Evolutionary conservation across 2,888 invertebrate species (phyloP), one percentile per base, ranked within the genome.

Genomic region (Lasioglossum leucozonium): DNA sequence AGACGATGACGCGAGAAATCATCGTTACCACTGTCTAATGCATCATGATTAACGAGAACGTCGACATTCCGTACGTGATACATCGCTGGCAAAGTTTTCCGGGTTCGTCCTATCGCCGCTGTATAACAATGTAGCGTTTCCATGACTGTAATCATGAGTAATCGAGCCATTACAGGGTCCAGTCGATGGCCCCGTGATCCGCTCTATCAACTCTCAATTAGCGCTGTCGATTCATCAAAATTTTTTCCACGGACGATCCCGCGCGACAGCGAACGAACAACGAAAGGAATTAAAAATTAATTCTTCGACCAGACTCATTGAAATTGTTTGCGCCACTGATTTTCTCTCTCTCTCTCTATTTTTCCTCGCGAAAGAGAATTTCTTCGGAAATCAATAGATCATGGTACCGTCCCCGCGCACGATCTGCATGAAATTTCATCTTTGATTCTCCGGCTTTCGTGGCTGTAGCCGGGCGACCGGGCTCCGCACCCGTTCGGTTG

Each of bases 31-130:
- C 77, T 69, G 75, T 74, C 85, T 87, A 88, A 90, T 90, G 81
- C 84, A 88, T 90, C 89, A 86, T 86, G 88, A 90, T 90, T 90
- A 88, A 81, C 81, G 88, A 85, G 86, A 85, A 58, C 78, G 80
- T 73, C 71, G 81, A 81, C 81, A 65, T 79, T 84, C 65, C 90
- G 58, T 81, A 75, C 85, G 79, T 91, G 90, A 90, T 91, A 86
- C 84, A 90, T 90, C 86, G 82, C 69, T 77, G 72, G 69, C 47
- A 82, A 86, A 91, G 87, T 88, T 90, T 91, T 90, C 85, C 84
- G 37, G 76, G 30, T 34, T 78, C 77, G 67, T 65, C 65, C 71
- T 77, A 77, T 62, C 34, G 69, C 73, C 80, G 72, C 83, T 76
- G 26, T 62, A 62, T 82, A 82, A 87, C 86, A 81, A 87, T 85